Base-by-base conservation (phyloP, 92 coral and sea anemone species). In the Porites lobata region DNA sequence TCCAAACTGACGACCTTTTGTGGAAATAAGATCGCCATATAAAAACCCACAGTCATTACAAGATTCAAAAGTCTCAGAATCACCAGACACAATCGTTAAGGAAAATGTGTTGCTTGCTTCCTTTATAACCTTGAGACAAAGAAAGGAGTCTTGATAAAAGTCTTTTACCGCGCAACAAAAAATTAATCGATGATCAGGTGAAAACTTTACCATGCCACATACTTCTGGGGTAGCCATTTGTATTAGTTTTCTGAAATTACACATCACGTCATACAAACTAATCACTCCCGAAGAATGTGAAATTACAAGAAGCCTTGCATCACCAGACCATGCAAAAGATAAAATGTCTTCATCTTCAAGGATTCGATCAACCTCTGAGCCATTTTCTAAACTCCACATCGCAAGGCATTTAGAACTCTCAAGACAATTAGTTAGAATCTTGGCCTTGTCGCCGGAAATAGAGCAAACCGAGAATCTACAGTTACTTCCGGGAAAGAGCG, bases 311-410 rank as follows among this genome's bases (percentile, higher is more conserved):
- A 80, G 19, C 19, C 24, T 51, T 52, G 66, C 84, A 80, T 65
- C 75, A 0, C 17, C 74, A 12, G 84, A 80, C 75, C 84, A 80
- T 2, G 84, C 84, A 80, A 80, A 80, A 15, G 84, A 80, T 26
- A 80, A 65, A 21, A 80, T 50, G 67, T 80, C 51, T 14, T 67
- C 43, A 11, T n/a, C 9, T 80, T 65, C 67, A 20, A 14, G 11
- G 19, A 32, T 80, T 0, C 66, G 75, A 50, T 50, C 18, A 38
- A 77, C 47, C 26, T 64, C 59, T 38, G 52, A 17, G 17, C 90
- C 90, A 56, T 56, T 68, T 24, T 8, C 17, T 22, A 77, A 32
- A 74, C 84, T 71, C 90, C 90, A 87, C 61, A 87, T 21, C 10
- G 1, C 13, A 51, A 87, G 29, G 61, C 84, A 63, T 13, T 68